These are phyloP conservation scores for Amyelois transitella DNA, from an alignment of 1,140 invertebrate species.

Conservation along the genomic window DNA sequence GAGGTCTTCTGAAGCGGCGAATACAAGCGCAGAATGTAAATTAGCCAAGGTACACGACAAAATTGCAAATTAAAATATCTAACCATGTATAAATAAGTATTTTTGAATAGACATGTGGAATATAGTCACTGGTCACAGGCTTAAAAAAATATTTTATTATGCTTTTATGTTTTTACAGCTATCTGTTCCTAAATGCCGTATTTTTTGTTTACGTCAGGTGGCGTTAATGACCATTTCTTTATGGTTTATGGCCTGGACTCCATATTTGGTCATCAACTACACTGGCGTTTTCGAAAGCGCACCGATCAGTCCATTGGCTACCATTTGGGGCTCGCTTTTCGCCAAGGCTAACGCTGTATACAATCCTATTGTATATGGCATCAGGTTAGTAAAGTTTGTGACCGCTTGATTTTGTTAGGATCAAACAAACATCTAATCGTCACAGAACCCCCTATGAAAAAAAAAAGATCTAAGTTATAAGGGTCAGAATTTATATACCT, in stretches of 20 bases:
- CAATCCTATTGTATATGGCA: conserved; percentile 82
- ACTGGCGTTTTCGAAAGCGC: conserved; percentile 79
- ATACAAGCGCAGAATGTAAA: conserved; percentile 78
- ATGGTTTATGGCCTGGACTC: conserved; percentile 87
- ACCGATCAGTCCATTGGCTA: conserved; percentile 78
- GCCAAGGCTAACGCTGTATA: conserved; percentile 81
- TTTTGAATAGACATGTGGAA: too few relatives aligned
- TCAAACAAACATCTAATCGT: too few relatives aligned
- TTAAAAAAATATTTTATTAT: too few relatives aligned
- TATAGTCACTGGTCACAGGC: too few relatives aligned
- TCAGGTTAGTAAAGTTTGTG: conserved; percentile 56
- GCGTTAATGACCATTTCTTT: conserved; percentile 83
- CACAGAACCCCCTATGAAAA: too few relatives aligned
- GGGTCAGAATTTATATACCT: too few relatives aligned
- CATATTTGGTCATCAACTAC: conserved; percentile 83
- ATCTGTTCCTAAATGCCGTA: background rate
- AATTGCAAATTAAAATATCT: too few relatives aligned
- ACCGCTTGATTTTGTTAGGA: background rate
- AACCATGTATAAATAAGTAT: too few relatives aligned
- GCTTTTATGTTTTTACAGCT: too few relatives aligned
- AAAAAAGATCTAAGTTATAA: too few relatives aligned
- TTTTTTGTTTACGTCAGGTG: too few relatives aligned
- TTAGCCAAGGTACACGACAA: conserved; percentile 72
- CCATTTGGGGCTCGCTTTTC: conserved; percentile 81
- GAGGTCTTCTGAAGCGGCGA: conserved; percentile 77